phyloP scores from a whole-genome alignment of 1,140 invertebrate species.

The Pygmarrhopalites habei region DNA sequence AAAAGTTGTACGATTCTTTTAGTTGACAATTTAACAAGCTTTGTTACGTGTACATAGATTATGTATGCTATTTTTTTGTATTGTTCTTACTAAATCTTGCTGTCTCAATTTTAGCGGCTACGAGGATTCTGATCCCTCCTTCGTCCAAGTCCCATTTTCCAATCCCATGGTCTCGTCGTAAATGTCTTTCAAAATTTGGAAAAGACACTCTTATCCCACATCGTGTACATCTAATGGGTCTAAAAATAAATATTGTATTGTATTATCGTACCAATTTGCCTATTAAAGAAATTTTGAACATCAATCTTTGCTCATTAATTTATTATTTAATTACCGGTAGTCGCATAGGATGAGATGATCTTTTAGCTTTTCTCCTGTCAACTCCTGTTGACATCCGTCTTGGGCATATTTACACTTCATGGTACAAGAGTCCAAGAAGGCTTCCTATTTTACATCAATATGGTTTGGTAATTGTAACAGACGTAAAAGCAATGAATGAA shows the following conservation, averaged over 20 bases:
- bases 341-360: slow-evolving; percentile 19
- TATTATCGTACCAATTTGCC: too few relatives aligned
- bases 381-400: slow-evolving; percentile 19
- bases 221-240: slow-evolving; percentile 24
- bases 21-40: too few relatives aligned
- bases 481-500: too few relatives aligned
- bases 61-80: too few relatives aligned
- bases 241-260: too few relatives aligned
- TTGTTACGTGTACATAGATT: too few relatives aligned
- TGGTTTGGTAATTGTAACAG: too few relatives aligned
- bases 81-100: neutral
- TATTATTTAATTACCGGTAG: slow-evolving; percentile 20
- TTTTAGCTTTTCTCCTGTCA: slow-evolving; percentile 12
- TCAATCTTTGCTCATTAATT: too few relatives aligned
- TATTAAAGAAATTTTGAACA: too few relatives aligned
- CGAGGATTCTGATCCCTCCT: slow-evolving; percentile 17
- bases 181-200: slow-evolving; percentile 23
- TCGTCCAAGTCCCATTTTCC: slow-evolving; percentile 26
- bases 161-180: slow-evolving; percentile 11
- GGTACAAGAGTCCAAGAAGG: too few relatives aligned
- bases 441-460: too few relatives aligned
- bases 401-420: slow-evolving; percentile 22
- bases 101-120: slow-evolving; percentile 8
- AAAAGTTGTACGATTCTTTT: too few relatives aligned
- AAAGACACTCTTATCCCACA: slow-evolving; percentile 16